Percentiles rank a stretch among this genome's conserved stretches.
These are phyloP conservation scores for Xyrichtys novacula DNA, from an alignment of 2,797 vertebrate genomes.

Conservation along the genomic window DNA sequence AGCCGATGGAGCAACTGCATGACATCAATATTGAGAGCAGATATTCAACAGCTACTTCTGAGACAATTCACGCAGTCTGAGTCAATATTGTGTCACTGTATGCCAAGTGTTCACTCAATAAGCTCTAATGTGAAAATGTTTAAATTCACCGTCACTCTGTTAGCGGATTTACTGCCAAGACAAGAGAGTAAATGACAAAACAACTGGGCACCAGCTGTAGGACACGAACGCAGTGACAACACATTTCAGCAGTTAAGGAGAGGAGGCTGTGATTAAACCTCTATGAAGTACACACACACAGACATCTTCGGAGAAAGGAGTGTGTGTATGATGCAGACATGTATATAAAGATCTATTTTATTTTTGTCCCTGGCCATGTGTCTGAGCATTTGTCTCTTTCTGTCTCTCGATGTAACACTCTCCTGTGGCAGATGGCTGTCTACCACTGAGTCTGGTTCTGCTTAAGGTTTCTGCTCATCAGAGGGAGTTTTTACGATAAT, in stretches of 20 bases:
- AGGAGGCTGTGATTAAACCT: conserved; percentile 6
- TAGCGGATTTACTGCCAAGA: conserved; percentile 38
- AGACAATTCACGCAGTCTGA: conserved; percentile 47
- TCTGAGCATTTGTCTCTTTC: background rate
- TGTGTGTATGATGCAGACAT: conserved; percentile 9
- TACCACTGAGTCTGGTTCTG: background rate
- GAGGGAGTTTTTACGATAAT: background rate
- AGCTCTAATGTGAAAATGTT: conserved; percentile 47
- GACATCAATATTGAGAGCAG: conserved; percentile 47
- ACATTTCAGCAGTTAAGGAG: conserved; percentile 27
- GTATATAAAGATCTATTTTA: background rate
- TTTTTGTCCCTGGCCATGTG: background rate
- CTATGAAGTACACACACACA: conserved; percentile 1
- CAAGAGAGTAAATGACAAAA: conserved; percentile 43
- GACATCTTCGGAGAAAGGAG: background rate
- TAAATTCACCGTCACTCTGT: conserved; percentile 50
- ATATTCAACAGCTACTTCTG: conserved; percentile 6
- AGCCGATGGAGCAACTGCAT: conserved; percentile 26
- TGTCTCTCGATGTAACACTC: background rate
- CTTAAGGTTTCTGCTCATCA: background rate
- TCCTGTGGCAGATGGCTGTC: background rate
- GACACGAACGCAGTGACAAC: conserved; percentile 17
- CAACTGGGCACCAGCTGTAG: conserved; percentile 66
- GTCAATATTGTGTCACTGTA: conserved; percentile 17
- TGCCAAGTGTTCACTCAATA: conserved; percentile 15